Evolutionary conservation across 2,888 invertebrate genomes (phyloP).

Genomic region (Venusia cambrica): DNA sequence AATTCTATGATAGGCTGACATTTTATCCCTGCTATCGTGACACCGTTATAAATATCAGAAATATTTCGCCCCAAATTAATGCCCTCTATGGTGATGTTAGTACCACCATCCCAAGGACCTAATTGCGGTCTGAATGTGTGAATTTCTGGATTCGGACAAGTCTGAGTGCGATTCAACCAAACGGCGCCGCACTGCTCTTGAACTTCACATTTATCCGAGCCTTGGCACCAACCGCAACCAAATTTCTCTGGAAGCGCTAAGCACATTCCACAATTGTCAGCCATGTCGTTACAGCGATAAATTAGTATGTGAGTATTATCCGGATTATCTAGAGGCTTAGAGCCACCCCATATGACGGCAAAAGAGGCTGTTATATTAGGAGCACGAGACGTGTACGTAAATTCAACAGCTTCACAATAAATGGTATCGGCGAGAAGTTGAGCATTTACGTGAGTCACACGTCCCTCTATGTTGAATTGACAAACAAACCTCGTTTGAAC

Average conservation of each 20-base stretch:
- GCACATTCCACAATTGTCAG: constrained; percentile 98
- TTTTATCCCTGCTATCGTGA: constrained; percentile 94
- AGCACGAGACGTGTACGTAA: constrained; percentile 93
- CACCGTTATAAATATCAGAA: constrained; percentile 94
- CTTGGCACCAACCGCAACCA: constrained; percentile 98
- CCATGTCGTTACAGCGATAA: constrained; percentile 97
- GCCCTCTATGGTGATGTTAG: constrained; percentile 96
- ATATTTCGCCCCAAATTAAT: constrained; percentile 97
- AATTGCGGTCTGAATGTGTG: constrained; percentile 91
- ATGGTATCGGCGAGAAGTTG: constrained; percentile 95
- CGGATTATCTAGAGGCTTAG: constrained; percentile 97
- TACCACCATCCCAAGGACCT: constrained; percentile 98
- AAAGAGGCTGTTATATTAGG: constrained; percentile 96
- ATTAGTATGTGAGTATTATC: constrained; percentile 97
- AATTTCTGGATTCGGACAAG: constrained; percentile 97
- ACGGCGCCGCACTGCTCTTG: constrained; percentile 93
- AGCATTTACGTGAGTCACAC: constrained; percentile 95
- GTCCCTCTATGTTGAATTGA: constrained; percentile 97
- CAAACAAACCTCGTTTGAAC: constrained; percentile 96
- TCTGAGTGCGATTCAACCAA: constrained; percentile 95
- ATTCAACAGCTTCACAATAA: constrained; percentile 96
- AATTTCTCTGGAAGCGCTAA: constrained; percentile 94
- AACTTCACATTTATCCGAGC: constrained; percentile 94
- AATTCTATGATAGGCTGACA: constrained; percentile 94
- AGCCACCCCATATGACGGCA: constrained; percentile 97